Base-by-base conservation (phyloP, 2,113 vertebrate species). In the Paedocypris sp. region DNA sequence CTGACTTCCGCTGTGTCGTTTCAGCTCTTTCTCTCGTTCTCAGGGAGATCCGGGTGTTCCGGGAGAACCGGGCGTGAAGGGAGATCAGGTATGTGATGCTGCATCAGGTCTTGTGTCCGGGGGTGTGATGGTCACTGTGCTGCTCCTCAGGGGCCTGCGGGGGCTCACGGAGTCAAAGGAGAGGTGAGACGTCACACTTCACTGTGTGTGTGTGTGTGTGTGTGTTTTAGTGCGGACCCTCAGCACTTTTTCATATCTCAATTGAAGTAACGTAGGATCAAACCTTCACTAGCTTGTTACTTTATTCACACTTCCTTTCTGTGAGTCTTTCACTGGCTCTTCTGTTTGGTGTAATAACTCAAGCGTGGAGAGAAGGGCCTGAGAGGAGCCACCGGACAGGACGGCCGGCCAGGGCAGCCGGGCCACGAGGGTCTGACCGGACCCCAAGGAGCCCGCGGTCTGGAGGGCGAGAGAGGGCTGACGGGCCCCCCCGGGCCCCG, bases 341-440 rank as follows among this genome's bases (percentile, higher is more conserved):
- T 16, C 11, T 39, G 2, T 6, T 36, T 60, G 38, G 12, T 26
- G 15, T 18, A 56, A 11, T 61, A 19, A 33, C 2, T 20, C 12
- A 20, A 89, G 87, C 33, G 4, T 32, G 87, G 87, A 42, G 74
- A 73, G n/a, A 83, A 84, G 48, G 87, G 87, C 33, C 61, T 45
- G 11, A 67, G 75, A 56, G 87, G 87, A 51, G 64, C 75, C 1
- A 67, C 74, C 2, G 87, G 87, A 12, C 63, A 72, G 1, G 77
- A 77, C 0, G 87, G 87, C 6, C 75, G 79, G 58, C 81, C 83
- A 13, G 87, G 87, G 22, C 80, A 71, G 52, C 74, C 84, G 0
- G 87, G 87, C 1, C 84, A 88, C 1, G 77, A 80, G 42, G 87
- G 87, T 47, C 66, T 81, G 53, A 8, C 80, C 0, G 87, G 87